These are phyloP conservation scores for Dasyornis broadbenti DNA, from an alignment of 2,113 vertebrate genomes.

Conservation along the genomic window DNA sequence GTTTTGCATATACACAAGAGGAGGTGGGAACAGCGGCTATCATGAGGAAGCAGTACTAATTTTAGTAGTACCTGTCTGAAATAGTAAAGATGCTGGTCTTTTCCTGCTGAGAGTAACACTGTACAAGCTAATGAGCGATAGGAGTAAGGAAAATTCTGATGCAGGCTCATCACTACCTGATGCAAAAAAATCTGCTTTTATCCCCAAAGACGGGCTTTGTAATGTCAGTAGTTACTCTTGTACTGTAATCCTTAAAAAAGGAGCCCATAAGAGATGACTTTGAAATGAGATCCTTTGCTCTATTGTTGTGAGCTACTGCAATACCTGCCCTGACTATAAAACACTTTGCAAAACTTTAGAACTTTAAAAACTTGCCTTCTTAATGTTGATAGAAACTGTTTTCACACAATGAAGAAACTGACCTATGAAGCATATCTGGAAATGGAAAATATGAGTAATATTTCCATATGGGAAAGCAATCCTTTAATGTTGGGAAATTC, in stretches of 20 bases:
- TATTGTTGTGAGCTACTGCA: background rate
- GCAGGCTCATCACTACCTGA: background rate
- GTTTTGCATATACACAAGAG: background rate
- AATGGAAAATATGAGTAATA: background rate
- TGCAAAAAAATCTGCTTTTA: background rate
- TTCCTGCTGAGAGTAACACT: background rate
- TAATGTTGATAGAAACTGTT: background rate
- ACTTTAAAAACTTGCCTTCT: background rate
- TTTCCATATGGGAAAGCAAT: background rate
- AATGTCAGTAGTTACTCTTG: background rate
- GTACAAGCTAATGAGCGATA: background rate
- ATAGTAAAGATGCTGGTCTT: background rate
- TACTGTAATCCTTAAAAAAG: background rate
- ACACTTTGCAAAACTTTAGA: background rate
- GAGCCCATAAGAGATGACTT: background rate
- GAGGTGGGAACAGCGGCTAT: background rate
- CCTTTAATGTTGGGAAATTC: background rate
- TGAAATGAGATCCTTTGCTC: background rate
- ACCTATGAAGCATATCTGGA: background rate
- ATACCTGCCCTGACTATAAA: conserved; percentile 21
- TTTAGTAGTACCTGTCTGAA: background rate
- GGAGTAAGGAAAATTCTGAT: background rate
- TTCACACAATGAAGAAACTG: background rate
- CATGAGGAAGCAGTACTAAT: background rate
- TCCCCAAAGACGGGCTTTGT: background rate